phyloP scores from a whole-genome alignment of 2,888 invertebrate genomes.

The Lathronympha strigana region DNA sequence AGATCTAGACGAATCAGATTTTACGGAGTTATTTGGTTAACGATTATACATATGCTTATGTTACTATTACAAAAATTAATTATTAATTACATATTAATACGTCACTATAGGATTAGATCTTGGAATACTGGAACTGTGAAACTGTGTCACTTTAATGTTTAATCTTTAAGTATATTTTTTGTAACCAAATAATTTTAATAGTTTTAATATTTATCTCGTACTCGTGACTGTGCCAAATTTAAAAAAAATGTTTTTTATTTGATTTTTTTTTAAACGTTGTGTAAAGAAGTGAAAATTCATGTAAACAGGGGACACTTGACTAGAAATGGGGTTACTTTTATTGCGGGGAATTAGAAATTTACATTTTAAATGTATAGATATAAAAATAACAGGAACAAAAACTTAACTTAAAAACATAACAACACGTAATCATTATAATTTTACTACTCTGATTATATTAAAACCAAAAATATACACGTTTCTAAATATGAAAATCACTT shows the following conservation, averaged over 20 bases:
- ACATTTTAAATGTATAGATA: too few species aligned
- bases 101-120: conserved; percentile 7
- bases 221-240: conserved; percentile 33
- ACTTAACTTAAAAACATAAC: too few species aligned
- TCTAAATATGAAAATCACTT: too few species aligned
- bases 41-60: background rate
- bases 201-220: conserved; percentile 37
- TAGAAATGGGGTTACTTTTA: background rate
- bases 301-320: background rate
- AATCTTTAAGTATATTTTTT: too few species aligned
- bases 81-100: conserved; percentile 25
- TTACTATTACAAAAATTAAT: background rate
- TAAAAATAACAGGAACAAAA: too few species aligned
- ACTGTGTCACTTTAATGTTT: conserved; percentile 6
- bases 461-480: too few species aligned
- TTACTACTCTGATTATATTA: too few species aligned
- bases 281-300: background rate
- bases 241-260: background rate
- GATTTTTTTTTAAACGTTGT: background rate
- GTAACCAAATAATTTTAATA: conserved; percentile 23
- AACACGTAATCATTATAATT: too few species aligned
- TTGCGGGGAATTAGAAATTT: background rate
- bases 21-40: too few species aligned
- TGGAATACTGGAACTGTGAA: conserved; percentile 16
- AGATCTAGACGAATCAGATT: too few species aligned